Conservation (phyloP, 2,888 invertebrate genomes). For the Entomobrya multifasciata region DNA sequence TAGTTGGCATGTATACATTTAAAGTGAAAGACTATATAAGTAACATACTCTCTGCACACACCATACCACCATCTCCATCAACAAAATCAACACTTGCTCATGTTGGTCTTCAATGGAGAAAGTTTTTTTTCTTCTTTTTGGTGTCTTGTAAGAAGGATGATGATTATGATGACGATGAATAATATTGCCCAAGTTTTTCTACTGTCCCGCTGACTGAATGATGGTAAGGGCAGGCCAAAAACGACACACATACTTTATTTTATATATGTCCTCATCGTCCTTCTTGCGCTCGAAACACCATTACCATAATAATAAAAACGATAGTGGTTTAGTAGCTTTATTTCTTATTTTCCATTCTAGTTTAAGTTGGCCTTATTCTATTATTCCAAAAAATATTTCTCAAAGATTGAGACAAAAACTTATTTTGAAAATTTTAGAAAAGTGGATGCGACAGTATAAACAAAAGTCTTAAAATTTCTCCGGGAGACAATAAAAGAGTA, state of each 20-base stretch:
- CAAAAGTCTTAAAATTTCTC: no score
- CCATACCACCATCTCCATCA: neutral
- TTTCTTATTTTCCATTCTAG: neutral
- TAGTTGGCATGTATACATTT: no score
- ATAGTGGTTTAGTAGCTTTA: neutral
- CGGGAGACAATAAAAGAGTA: neutral
- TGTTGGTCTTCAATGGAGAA: neutral
- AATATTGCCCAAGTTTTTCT: slow-evolving; percentile 7
- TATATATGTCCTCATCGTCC: neutral
- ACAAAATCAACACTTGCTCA: slow-evolving; percentile 28
- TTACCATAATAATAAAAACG: slow-evolving; percentile 25
- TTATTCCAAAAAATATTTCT: no score
- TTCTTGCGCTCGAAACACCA: neutral
- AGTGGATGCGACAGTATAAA: no score
- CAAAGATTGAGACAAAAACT: no score
- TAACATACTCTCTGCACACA: no score
- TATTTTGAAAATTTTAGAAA: neutral
- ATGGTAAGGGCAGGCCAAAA: slow-evolving; percentile 20
- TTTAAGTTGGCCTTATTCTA: neutral
- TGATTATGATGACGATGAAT: neutral
- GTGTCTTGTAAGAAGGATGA: neutral
- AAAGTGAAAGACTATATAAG: no score
- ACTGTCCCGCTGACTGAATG: slow-evolving; percentile 40
- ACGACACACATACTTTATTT: slow-evolving; percentile 42
- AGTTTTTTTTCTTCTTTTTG: neutral